Conservation (phyloP, 2,113 vertebrate species). For the Phalacrocorax aristotelis region DNA sequence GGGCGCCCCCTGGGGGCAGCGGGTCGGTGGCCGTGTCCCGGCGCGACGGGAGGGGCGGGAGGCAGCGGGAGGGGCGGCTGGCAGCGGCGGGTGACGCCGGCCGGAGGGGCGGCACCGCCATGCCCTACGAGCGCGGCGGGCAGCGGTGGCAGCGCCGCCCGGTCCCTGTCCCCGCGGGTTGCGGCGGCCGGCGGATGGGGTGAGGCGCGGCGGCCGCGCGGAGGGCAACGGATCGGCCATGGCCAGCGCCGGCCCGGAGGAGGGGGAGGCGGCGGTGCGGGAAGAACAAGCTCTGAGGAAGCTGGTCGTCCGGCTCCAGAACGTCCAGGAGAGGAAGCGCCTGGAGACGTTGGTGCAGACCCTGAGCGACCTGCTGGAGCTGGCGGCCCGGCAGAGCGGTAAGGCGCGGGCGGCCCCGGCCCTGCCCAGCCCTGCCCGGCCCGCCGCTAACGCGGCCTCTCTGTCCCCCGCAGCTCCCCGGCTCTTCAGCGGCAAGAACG, state of each 20-base stretch:
- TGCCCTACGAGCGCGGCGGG: too few species aligned
- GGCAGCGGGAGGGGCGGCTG: background rate
- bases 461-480: slow-evolving; percentile 71
- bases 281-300: slow-evolving; percentile 81
- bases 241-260: slow-evolving; percentile 44
- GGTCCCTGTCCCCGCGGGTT: too few species aligned
- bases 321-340: slow-evolving; percentile 83
- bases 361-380: slow-evolving; percentile 85
- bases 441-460: background rate
- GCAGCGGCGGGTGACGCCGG: background rate
- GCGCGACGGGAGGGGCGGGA: background rate
- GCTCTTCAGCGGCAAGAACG: slow-evolving; percentile 84
- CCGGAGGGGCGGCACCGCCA: background rate
- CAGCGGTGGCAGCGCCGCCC: too few species aligned
- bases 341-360: slow-evolving; percentile 85
- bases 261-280: slow-evolving; percentile 71
- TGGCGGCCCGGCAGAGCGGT: slow-evolving; percentile 82
- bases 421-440: background rate
- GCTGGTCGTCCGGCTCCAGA: slow-evolving; percentile 85
- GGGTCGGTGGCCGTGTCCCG: background rate
- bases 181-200: background rate
- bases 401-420: slow-evolving; percentile 22
- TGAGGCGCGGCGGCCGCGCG: background rate
- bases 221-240: slow-evolving; percentile 14
- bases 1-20: background rate